phyloP scores from a whole-genome alignment of 2,888 invertebrate species.

The Lucinisca nassula region DNA sequence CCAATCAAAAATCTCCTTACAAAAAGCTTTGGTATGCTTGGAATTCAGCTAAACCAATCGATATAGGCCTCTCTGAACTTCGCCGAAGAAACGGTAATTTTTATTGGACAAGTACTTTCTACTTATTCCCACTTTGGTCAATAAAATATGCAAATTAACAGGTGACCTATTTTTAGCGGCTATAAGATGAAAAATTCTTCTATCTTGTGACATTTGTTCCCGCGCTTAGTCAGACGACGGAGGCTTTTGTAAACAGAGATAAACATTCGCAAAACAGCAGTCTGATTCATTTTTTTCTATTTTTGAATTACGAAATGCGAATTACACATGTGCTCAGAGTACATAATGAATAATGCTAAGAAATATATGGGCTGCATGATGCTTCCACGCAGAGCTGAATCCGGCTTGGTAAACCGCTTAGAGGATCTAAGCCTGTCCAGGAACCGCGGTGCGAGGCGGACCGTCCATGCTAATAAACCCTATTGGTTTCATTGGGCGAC shows the following conservation, averaged over 20 bases:
- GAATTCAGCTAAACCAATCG: conserved; percentile 72
- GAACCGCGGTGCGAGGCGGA: too few species aligned
- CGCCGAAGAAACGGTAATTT: neutral
- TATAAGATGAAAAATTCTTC: conserved; percentile 46
- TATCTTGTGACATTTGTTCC: conserved; percentile 26
- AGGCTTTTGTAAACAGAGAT: neutral
- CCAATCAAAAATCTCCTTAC: conserved; percentile 74
- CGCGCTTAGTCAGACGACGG: conserved; percentile 2
- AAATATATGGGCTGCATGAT: too few species aligned
- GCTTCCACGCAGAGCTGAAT: too few species aligned
- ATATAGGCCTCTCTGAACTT: conserved; percentile 10
- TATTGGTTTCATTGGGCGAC: too few species aligned
- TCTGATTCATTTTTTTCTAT: too few species aligned
- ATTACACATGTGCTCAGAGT: too few species aligned
- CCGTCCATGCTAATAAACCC: too few species aligned
- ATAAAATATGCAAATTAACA: conserved; percentile 67
- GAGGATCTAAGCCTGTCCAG: too few species aligned
- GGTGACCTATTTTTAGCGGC: conserved; percentile 68
- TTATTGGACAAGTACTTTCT: conserved; percentile 37
- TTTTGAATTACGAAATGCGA: too few species aligned
- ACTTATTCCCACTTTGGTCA: conserved; percentile 56
- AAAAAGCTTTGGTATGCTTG: conserved; percentile 66
- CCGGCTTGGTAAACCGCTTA: too few species aligned
- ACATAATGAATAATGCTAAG: too few species aligned
- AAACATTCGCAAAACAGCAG: too few species aligned